Percentiles rank a stretch among this genome's conserved stretches.
Evolutionary conservation across 2,888 invertebrate species (phyloP).

Genomic region (Bruchidius siliquastri): DNA sequence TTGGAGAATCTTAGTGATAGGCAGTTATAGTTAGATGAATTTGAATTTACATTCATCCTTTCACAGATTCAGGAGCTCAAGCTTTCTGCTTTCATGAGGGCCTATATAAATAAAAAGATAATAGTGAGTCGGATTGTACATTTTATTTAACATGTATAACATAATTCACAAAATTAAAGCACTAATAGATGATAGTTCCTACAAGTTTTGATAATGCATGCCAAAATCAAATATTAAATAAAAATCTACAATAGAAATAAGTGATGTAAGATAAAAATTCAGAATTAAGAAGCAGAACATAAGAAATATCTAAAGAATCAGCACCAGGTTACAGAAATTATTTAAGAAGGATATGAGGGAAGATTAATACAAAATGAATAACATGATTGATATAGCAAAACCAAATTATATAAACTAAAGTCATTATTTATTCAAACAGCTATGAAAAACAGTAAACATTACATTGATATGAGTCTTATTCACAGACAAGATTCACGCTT

Average conservation of each 20-base stretch:
- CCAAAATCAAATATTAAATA: conserved; percentile 17
- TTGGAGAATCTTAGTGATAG: too few relatives aligned
- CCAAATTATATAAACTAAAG: background rate
- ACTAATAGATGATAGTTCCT: conserved; percentile 23
- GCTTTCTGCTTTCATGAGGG: too few relatives aligned
- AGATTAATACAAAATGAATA: background rate
- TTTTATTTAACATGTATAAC: conserved; percentile 32
- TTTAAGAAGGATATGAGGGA: conserved; percentile 5
- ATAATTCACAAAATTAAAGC: conserved; percentile 32
- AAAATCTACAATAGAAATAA: conserved; percentile 17
- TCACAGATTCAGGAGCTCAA: too few relatives aligned
- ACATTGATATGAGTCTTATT: background rate
- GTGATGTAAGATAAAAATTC: conserved; percentile 15
- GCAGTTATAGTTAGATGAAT: too few relatives aligned
- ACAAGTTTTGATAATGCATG: conserved; percentile 20
- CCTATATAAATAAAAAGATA: too few relatives aligned
- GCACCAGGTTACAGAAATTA: conserved; percentile 11
- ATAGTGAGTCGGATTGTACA: too few relatives aligned
- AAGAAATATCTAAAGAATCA: conserved; percentile 3
- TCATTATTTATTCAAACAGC: background rate
- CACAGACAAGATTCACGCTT: background rate
- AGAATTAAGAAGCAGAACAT: conserved; percentile 2
- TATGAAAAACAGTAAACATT: background rate
- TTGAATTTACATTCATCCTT: too few relatives aligned
- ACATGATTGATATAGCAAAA: background rate